Evolutionary conservation across 2,888 invertebrate genomes (phyloP), one percentile per base, ranked within the genome.

Genomic region (Diploptera punctata): DNA sequence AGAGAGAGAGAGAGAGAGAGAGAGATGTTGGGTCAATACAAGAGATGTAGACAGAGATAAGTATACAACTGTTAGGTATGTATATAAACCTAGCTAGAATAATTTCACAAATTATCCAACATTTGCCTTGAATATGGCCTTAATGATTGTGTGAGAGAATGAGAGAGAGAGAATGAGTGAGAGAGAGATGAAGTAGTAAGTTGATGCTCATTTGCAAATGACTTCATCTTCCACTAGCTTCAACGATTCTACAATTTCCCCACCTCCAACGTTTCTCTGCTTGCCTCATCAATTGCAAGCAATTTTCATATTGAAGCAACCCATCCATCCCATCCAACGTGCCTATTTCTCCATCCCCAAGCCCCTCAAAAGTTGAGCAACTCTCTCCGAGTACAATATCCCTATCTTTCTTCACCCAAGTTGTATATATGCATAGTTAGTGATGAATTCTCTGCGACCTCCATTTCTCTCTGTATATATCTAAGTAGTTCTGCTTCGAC

Each of bases 71-170:
- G 24, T n/a, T n/a, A n/a, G 10, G n/a, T 57, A 19, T 57, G 49
- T 70, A 38, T 62, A 70, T 65, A 70, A 70, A 61, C 75, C 71
- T 49, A 73, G 76, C 76, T 77, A 79, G 81, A 81, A 82, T 81
- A 81, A 82, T 81, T 81, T 79, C 80, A 76, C 80, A 80, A 82
- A 82, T 83, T 81, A 82, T 82, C 81, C 81, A 61, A 52, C 68
- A 67, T 75, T 71, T 70, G 80, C 80, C 77, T 79, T 81, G 83
- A 82, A 82, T 83, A 82, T 83, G 82, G 81, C 81, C 81, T 81
- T 75, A 73, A 75, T 73, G 73, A 73, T 67, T 73, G 49, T 67
- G 18, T 29, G 70, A 16, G 65, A 49, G 70, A 60, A 31, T 29
- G 67, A 44, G 33, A 9, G 18, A 31, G 38, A 70, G 70, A 70